Evolutionary conservation across 2,113 vertebrate species (phyloP).

Genomic region (Salvator merianae): DNA sequence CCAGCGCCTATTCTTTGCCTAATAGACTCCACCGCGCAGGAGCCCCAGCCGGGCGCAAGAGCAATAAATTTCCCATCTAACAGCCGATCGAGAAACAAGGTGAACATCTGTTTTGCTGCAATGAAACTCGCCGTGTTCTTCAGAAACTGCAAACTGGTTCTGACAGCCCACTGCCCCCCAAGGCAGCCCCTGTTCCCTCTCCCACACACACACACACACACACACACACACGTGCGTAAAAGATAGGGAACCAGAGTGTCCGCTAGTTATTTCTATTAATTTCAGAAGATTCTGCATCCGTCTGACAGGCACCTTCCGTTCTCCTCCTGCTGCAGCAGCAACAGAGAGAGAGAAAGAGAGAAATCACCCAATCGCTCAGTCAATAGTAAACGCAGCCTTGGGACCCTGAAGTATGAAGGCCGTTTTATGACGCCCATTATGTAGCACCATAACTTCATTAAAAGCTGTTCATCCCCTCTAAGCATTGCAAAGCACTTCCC

Average conservation of each 20-base stretch:
- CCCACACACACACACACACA: background rate
- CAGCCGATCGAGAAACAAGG: conserved; percentile 86
- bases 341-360: conserved; percentile 46
- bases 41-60: conserved; percentile 84
- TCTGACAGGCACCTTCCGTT: conserved; percentile 1
- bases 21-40: conserved; percentile 69
- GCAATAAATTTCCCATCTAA: conserved; percentile 90
- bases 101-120: conserved; percentile 89
- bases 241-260: conserved; percentile 69
- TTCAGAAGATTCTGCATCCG: conserved; percentile 79
- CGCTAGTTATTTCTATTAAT: conserved; percentile 80
- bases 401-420: conserved; percentile 81
- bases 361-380: conserved; percentile 72
- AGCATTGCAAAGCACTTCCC: conserved; percentile 81
- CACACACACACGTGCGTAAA: background rate
- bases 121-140: conserved; percentile 80
- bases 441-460: conserved; percentile 87
- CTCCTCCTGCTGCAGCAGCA: background rate
- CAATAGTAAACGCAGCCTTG: conserved; percentile 84
- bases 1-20: conserved; percentile 77
- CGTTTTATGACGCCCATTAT: conserved; percentile 86
- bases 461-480: conserved; percentile 87
- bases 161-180: conserved; percentile 75
- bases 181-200: conserved; percentile 60
- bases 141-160: conserved; percentile 74